Evolutionary conservation across 1,140 invertebrate genomes (phyloP).

Genomic region (Oreohelix idahoensis): DNA sequence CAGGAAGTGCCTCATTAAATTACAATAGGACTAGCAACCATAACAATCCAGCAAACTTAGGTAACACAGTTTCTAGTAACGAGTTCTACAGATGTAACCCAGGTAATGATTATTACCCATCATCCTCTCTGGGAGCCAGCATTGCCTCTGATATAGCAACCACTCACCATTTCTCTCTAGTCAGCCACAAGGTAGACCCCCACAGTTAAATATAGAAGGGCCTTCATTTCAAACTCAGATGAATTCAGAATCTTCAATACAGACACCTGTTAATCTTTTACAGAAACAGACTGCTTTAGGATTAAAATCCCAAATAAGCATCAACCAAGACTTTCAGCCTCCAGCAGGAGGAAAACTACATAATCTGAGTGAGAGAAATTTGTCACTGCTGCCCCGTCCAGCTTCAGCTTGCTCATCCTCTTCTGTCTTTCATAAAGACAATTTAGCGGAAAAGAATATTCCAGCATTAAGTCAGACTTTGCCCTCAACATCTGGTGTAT

Average conservation of each 20-base stretch:
- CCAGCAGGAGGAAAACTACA: too few species aligned
- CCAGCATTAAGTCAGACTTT: conserved; percentile 50
- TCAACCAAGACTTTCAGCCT: neutral
- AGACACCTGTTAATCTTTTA: neutral
- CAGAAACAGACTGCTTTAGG: neutral
- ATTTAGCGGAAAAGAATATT: conserved; percentile 61
- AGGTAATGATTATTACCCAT: neutral
- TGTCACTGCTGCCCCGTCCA: conserved; percentile 27
- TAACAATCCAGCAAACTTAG: neutral
- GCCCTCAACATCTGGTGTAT: conserved; percentile 21
- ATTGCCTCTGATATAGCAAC: neutral
- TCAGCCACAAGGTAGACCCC: neutral
- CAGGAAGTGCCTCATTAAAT: neutral
- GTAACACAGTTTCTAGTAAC: conserved; percentile 20
- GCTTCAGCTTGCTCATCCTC: conserved; percentile 47
- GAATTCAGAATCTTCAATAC: neutral
- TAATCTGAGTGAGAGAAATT: neutral
- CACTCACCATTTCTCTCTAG: neutral
- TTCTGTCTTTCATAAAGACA: conserved; percentile 54
- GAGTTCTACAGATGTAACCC: neutral
- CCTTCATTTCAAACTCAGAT: neutral
- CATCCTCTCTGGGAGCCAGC: neutral
- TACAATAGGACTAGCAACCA: conserved; percentile 3
- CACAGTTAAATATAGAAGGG: neutral
- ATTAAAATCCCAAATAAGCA: neutral